These are phyloP conservation scores for Caenorhabditis imperialis DNA, from an alignment of 2,888 invertebrate genomes.

Conservation along the genomic window DNA sequence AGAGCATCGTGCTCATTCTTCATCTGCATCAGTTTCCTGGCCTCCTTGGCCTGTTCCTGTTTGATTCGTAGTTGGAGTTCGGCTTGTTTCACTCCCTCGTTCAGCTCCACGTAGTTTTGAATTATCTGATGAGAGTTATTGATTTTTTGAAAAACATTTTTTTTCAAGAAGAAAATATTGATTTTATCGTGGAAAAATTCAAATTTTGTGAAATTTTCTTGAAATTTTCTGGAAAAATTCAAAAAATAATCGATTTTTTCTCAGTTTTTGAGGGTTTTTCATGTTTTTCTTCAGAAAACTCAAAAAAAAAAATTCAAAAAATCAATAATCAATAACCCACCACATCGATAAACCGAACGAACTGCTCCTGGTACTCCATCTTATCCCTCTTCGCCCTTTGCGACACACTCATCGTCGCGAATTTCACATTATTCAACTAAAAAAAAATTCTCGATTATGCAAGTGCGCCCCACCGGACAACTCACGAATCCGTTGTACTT, in stretches of 20 bases:
- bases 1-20: constrained; percentile 57
- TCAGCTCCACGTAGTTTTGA: constrained; percentile 56
- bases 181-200: too few species aligned
- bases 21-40: constrained; percentile 55
- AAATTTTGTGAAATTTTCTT: not conserved
- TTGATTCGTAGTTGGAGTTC: constrained; percentile 50
- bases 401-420: constrained; percentile 19
- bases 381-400: constrained; percentile 37
- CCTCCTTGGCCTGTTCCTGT: constrained; percentile 55
- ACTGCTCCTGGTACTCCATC: constrained; percentile 42
- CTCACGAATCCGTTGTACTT: constrained; percentile 50
- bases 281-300: too few species aligned
- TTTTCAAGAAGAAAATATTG: not conserved
- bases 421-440: constrained; percentile 38
- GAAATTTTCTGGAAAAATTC: too few species aligned
- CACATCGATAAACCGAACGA: constrained; percentile 37
- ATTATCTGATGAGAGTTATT: too few species aligned
- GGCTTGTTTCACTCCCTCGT: constrained; percentile 55
- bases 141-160: too few species aligned
- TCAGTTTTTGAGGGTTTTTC: too few species aligned
- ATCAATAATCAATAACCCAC: too few species aligned
- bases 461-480: too few species aligned
- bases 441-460: too few species aligned
- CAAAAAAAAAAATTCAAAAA: too few species aligned
- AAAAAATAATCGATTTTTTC: too few species aligned